Percentiles rank a stretch among this genome's conserved stretches.
Conservation (phyloP, 2,797 vertebrate genomes). For the Acipenser ruthenus region DNA sequence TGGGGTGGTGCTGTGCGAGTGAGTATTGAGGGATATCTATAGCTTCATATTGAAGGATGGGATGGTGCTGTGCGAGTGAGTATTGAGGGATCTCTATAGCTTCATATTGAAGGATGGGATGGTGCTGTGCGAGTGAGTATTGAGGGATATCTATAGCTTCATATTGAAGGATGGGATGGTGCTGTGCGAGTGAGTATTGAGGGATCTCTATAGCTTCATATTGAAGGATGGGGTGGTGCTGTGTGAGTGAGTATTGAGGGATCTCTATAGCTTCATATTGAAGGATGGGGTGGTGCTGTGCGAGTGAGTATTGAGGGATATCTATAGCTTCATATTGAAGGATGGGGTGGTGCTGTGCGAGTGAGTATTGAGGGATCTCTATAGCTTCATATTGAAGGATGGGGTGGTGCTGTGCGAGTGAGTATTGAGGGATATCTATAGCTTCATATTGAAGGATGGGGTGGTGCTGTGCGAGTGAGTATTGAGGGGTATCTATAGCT, state of each 20-base stretch:
- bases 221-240: conserved; percentile 28
- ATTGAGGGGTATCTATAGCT: too few relatives aligned
- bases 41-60: too few relatives aligned
- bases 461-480: conserved; percentile 79
- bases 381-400: too few relatives aligned
- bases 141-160: too few relatives aligned
- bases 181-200: conserved; percentile 79
- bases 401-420: conserved; percentile 72
- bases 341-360: conserved; percentile 62
- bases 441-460: background rate
- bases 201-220: too few relatives aligned
- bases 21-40: too few relatives aligned
- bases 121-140: conserved; percentile 79
- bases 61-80: too few relatives aligned
- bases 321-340: conserved; percentile 73
- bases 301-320: conserved; percentile 67
- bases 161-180: too few relatives aligned
- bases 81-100: background rate
- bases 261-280: too few relatives aligned
- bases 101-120: too few relatives aligned
- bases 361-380: conserved; percentile 57
- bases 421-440: conserved; percentile 32
- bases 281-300: conserved; percentile 46
- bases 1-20: too few relatives aligned
- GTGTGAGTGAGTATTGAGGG: conserved; percentile 74